phyloP scores from a whole-genome alignment of 2,888 invertebrate genomes.

The Sesia apiformis region DNA sequence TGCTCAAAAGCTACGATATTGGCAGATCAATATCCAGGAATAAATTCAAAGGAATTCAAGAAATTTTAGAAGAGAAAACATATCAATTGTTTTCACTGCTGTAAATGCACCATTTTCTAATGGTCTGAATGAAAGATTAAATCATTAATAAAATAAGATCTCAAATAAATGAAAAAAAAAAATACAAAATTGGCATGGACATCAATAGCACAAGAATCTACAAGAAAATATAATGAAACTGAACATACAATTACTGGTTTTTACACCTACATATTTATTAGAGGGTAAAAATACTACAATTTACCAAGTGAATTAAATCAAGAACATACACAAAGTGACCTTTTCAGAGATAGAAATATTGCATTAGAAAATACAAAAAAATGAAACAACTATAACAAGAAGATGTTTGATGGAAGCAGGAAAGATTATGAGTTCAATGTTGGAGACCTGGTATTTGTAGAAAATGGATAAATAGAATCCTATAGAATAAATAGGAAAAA shows the following conservation, averaged over 20 bases:
- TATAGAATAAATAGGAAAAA: constrained; percentile 20
- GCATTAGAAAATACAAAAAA: no score
- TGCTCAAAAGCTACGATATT: background rate
- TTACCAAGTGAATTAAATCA: no score
- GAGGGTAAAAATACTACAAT: no score
- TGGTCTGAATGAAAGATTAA: constrained; percentile 18
- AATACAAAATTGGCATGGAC: constrained; percentile 8
- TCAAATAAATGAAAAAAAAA: constrained; percentile 16
- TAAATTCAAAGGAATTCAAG: background rate
- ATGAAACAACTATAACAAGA: no score
- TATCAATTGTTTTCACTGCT: constrained; percentile 22
- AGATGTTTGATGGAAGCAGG: no score
- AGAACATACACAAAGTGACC: no score
- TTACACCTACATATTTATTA: no score
- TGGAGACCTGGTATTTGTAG: constrained; percentile 8
- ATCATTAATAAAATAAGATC: constrained; percentile 24
- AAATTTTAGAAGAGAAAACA: constrained; percentile 5
- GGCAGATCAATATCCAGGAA: background rate
- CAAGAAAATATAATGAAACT: background rate
- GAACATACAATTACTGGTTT: background rate
- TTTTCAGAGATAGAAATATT: no score
- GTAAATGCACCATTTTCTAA: constrained; percentile 17
- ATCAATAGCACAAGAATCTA: constrained; percentile 5
- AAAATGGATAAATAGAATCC: no score
- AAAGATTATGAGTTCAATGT: background rate